Evolutionary conservation across 2,888 invertebrate species (phyloP).

Genomic region (Pyrgus malvae): DNA sequence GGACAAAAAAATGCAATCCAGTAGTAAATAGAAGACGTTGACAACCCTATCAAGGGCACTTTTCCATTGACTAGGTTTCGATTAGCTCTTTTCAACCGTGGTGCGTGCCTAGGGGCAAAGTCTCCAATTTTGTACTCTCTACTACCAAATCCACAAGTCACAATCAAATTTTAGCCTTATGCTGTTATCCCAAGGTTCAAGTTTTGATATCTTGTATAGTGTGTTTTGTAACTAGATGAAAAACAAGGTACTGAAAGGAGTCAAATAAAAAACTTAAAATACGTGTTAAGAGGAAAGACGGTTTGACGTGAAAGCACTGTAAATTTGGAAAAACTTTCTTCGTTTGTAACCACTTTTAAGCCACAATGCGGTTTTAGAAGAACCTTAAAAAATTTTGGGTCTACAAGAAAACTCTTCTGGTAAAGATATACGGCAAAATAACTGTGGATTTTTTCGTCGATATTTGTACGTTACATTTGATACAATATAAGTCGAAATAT

Average conservation of each 20-base stretch:
- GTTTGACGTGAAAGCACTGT: no score
- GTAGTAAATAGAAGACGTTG: conserved; percentile 13
- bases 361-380: no score
- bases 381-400: no score
- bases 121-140: conserved; percentile 25
- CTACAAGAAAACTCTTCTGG: no score
- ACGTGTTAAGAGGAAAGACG: no score
- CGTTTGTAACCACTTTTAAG: no score
- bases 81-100: conserved; percentile 38
- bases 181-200: background rate
- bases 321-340: no score
- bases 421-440: no score
- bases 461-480: no score
- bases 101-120: conserved; percentile 41
- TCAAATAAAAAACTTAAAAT: conserved; percentile 7
- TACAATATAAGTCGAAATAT: no score
- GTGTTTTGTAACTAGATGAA: conserved; percentile 1
- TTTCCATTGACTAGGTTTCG: conserved; percentile 39
- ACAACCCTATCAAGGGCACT: conserved; percentile 26
- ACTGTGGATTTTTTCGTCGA: no score
- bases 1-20: conserved; percentile 5
- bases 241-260: conserved; percentile 14
- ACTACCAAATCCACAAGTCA: background rate
- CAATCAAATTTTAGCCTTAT: background rate
- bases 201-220: background rate